Evolutionary conservation across 2,797 vertebrate species (phyloP), one percentile per base, ranked within the genome.

Genomic region (Enteromius radiatus): DNA sequence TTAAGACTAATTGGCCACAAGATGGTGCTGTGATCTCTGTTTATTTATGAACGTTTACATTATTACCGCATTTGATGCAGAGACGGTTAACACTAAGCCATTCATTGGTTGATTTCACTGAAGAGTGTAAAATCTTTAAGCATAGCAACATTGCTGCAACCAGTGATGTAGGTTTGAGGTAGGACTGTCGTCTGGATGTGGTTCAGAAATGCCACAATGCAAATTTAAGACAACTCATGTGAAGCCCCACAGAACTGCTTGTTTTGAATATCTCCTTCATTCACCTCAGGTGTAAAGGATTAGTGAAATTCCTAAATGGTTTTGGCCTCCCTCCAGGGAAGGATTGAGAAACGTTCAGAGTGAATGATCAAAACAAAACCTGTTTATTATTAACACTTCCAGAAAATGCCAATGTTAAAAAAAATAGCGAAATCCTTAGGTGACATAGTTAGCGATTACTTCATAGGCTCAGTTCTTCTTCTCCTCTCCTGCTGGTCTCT

Each of bases 381-480:
- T 70, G 12, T 80, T 80, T 12, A 43, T 61, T 43, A 63, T 81
- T 15, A 70, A 59, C 28, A 52, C 28, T 26, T 64, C 4, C 21
- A 73, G 3, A 71, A 71, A 2, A 3, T 9, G 1, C 33, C 1
- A 61, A 69, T 63, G 54, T 71, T 71, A 10, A 23, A 17, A 70
- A 61, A 43, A 11, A 11, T 23, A 80, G 21, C 47, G 0, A 33
- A 59, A 21, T 26, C 15, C 47, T 15, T 54, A 28, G 28, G n/a
- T 38, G 15, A 41, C 36, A 43, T 31, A n/a, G 17, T 14, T 0
- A 14, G 5, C 9, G 41, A 59, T 73, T 71, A 36, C 41, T 73
- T 73, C 79, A 73, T 49, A 73, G 12, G 2, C 41, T 3, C 8
- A 26, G 28, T 38, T 75, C 71, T 73, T 80, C 49, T 80, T 80